A percentile compares a stretch with the other conserved stretches of the same genome.
phyloP scores from a whole-genome alignment of 1,140 invertebrate species.

The Periplaneta americana region DNA sequence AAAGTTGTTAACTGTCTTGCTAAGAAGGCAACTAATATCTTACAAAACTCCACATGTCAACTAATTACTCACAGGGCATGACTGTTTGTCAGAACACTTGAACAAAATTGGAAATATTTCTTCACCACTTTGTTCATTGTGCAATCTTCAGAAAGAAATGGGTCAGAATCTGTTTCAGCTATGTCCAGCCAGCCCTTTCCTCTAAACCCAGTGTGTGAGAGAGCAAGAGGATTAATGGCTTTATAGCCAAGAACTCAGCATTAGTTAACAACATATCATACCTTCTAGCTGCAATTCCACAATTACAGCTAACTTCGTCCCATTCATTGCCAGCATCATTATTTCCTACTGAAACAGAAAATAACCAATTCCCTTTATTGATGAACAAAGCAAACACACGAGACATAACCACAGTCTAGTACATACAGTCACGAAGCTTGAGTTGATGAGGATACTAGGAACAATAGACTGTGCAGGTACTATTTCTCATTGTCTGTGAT shows the following conservation, averaged over 20 bases:
- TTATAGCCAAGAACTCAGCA: neutral
- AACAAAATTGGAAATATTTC: no score
- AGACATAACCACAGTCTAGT: no score
- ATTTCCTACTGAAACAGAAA: neutral
- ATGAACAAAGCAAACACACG: no score
- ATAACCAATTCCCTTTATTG: no score
- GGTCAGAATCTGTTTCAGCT: neutral
- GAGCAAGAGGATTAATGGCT: neutral
- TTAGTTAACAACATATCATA: slow-evolving; percentile 29
- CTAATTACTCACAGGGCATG: neutral
- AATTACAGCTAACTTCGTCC: slow-evolving; percentile 39
- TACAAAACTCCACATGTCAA: neutral
- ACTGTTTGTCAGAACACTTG: no score
- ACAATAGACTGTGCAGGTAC: no score
- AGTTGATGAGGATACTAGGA: no score
- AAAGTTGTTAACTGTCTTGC: neutral
- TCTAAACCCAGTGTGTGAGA: neutral
- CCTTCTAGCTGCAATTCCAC: slow-evolving; percentile 44
- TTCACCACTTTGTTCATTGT: no score
- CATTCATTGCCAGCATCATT: neutral
- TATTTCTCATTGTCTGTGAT: no score
- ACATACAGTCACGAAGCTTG: no score
- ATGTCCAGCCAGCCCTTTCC: no score
- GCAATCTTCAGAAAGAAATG: no score
- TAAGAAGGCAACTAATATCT: neutral